Evolutionary conservation across 2,888 invertebrate genomes (phyloP).

Genomic region (Parasteatoda lunata): DNA sequence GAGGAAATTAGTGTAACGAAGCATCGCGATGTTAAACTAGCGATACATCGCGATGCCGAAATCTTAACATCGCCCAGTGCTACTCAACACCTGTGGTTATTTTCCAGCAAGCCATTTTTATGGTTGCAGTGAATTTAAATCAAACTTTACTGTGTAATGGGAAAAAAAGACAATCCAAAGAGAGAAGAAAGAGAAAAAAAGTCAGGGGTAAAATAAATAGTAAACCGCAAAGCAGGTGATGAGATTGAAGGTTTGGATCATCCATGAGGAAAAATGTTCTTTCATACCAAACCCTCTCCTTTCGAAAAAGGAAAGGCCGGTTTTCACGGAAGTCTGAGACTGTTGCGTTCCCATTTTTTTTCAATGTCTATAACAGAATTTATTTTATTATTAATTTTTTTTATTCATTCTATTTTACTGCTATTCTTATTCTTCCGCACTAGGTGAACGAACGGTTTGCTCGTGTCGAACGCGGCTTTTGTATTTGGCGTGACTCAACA

Average conservation of each 20-base stretch:
- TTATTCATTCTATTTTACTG: not conserved
- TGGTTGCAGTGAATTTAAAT: too few relatives aligned
- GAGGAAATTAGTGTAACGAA: too few relatives aligned
- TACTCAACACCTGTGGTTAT: too few relatives aligned
- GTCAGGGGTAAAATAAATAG: not conserved
- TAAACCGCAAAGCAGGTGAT: slow-evolving; percentile 35
- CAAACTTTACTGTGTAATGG: too few relatives aligned
- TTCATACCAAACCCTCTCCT: slow-evolving; percentile 1
- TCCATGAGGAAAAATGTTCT: too few relatives aligned
- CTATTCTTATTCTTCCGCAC: slow-evolving; percentile 55
- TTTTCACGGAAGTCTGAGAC: slow-evolving; percentile 52
- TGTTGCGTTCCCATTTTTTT: slow-evolving; percentile 55
- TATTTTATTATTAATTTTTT: slow-evolving; percentile 34
- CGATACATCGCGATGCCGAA: too few relatives aligned
- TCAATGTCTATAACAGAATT: slow-evolving; percentile 65
- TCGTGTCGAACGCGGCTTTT: not conserved
- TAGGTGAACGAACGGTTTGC: slow-evolving; percentile 64
- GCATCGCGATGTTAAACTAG: too few relatives aligned
- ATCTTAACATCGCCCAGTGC: too few relatives aligned
- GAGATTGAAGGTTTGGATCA: slow-evolving; percentile 8
- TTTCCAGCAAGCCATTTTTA: too few relatives aligned
- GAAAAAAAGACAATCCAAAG: too few relatives aligned
- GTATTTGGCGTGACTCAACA: too few relatives aligned
- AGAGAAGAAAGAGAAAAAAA: too few relatives aligned
- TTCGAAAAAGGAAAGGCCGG: slow-evolving; percentile 37